Conservation (phyloP, 2,888 invertebrate species). For the Gymnoscelis rufifasciata region DNA sequence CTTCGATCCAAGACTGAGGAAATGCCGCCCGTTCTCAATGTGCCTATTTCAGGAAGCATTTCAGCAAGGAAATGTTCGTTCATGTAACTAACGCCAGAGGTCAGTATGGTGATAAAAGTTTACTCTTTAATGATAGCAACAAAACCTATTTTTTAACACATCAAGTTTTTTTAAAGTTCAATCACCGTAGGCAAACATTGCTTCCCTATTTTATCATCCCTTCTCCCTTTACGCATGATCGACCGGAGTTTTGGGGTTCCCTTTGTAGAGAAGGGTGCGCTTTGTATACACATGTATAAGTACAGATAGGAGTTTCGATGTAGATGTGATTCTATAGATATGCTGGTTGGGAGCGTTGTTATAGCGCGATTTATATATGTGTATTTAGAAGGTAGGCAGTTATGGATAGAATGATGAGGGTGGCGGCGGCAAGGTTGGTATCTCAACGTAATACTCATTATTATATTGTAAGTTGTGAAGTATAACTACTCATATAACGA, state of each 20-base stretch:
- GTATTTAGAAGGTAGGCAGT: constrained; percentile 7
- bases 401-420: constrained; percentile 9
- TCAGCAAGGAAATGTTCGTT: constrained; percentile 74
- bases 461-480: too few species aligned
- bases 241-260: constrained; percentile 77
- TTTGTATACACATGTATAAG: constrained; percentile 36
- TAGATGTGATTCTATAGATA: constrained; percentile 25
- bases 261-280: constrained; percentile 64
- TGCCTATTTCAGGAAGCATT: constrained; percentile 74
- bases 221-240: constrained; percentile 79
- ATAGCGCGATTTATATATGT: constrained; percentile 1
- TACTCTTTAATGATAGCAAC: constrained; percentile 15
- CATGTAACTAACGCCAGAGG: constrained; percentile 73
- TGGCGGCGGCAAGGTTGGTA: constrained; percentile 3
- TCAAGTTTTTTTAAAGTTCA: constrained; percentile 48
- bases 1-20: constrained; percentile 71
- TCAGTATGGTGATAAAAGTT: constrained; percentile 53
- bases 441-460: too few species aligned
- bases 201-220: constrained; percentile 77
- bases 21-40: constrained; percentile 64
- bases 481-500: constrained; percentile 2
- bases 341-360: constrained; percentile 7
- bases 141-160: constrained; percentile 1
- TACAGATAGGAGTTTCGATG: constrained; percentile 22
- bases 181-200: constrained; percentile 58